Base-by-base conservation (phyloP, 2,113 vertebrate genomes). In the Chionomys nivalis region DNA sequence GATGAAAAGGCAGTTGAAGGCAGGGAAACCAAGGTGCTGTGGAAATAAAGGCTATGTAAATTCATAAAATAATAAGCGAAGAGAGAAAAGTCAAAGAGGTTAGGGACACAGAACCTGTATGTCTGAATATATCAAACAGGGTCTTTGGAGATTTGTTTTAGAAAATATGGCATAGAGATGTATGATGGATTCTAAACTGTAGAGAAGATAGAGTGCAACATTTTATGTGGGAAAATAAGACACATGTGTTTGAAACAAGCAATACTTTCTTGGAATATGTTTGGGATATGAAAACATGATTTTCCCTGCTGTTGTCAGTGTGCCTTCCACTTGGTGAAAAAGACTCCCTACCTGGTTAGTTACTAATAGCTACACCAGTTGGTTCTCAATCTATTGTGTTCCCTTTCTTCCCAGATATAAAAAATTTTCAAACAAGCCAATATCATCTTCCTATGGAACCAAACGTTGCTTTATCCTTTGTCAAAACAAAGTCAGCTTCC, bases 21-120 rank as follows among this genome's bases (percentile, higher is more conserved):
- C 21, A 87, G 39, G 39, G 72, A 91, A 89, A 78, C n/a, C 33
- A 44, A 65, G n/a, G 33, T 83, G 39, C 79, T 76, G 2, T 72
- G 68, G 28, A 86, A 82, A 19, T 36, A 93, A 95, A 89, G 39
- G 10, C 58, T 86, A 14, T 36, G 39, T 81, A 33, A 42, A 91
- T 49, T 79, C 55, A 87, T 83, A 85, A 85, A 96, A 89, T 76
- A 88, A 44, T 76, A 24, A 96, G 89, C 33, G 91, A 49, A 89
- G 61, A 26, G 36, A 61, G 36, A 26, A 77, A 28, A 36, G 82
- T 36, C 28, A 78, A 66, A 55, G 88, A 91, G 33, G 14, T 49
- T 79, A 90, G 19, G 77, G 39, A 21, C 23, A 47, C 7, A n/a
- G 36, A 87, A 36, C 28, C 33, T 65, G 1, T 66, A n/a, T 55